Evolutionary conservation across 2,113 vertebrate species (phyloP).

Genomic region (Petroica traversi): DNA sequence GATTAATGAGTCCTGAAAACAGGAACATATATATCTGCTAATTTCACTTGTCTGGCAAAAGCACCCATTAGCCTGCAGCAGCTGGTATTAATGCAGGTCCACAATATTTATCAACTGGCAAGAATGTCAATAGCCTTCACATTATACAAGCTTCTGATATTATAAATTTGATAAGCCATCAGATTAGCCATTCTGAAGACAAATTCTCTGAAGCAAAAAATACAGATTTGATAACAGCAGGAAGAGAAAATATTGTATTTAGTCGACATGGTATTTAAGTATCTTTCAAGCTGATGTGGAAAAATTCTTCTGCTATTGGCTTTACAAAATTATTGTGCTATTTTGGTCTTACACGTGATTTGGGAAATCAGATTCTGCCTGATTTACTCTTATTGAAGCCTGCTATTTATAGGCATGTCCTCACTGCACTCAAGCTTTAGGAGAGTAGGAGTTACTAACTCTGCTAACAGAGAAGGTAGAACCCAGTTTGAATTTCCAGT

Average conservation of each 20-base stretch:
- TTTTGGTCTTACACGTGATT: neutral
- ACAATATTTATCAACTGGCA: neutral
- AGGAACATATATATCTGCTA: neutral
- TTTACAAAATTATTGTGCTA: constrained; percentile 29
- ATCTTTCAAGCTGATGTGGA: neutral
- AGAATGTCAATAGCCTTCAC: neutral
- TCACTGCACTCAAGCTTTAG: neutral
- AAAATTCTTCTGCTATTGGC: neutral
- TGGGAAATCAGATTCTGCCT: neutral
- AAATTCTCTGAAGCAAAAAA: neutral
- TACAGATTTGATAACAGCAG: neutral
- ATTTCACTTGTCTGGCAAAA: neutral
- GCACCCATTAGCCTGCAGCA: neutral
- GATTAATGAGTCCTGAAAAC: constrained; percentile 40
- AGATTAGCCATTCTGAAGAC: neutral
- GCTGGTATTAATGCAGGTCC: neutral
- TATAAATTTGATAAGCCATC: neutral
- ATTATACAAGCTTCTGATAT: neutral
- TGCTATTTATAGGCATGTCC: neutral
- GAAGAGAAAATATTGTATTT: neutral
- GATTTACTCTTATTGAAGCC: neutral
- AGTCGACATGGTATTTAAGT: neutral
- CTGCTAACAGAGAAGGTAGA: neutral
- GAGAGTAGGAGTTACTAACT: neutral
- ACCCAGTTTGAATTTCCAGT: neutral